Evolutionary conservation across 2,797 vertebrate species (phyloP).

Genomic region (Sebastes steindachneri): DNA sequence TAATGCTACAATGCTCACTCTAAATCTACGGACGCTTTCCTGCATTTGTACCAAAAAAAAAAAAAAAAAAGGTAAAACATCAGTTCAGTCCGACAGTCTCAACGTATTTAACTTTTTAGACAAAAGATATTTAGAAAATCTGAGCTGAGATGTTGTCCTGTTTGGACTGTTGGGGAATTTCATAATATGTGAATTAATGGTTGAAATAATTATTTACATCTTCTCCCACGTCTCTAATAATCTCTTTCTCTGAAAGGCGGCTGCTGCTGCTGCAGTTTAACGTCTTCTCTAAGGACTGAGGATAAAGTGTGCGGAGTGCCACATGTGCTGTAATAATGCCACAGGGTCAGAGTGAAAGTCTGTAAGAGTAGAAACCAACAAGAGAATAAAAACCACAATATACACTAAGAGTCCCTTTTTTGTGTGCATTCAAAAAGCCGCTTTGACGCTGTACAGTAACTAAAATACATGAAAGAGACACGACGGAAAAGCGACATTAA

Average conservation of each 20-base stretch:
- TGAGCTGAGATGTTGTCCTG: background rate
- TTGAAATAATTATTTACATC: background rate
- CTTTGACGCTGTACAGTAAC: background rate
- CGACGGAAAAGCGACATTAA: background rate
- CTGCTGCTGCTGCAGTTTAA: slow-evolving; percentile 21
- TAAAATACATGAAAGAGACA: background rate
- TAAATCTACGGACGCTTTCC: too few relatives aligned
- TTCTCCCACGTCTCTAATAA: background rate
- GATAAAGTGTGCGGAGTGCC: slow-evolving; percentile 35
- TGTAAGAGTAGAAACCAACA: background rate
- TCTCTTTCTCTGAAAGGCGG: background rate
- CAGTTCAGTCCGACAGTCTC: too few relatives aligned
- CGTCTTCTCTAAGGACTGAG: background rate
- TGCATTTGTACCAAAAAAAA: too few relatives aligned
- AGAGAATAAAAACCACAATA: background rate
- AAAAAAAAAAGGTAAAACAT: too few relatives aligned
- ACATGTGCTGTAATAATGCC: slow-evolving; percentile 48
- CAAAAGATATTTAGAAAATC: background rate
- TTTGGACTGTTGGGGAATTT: background rate
- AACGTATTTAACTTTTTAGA: too few relatives aligned
- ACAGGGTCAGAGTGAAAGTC: slow-evolving; percentile 5
- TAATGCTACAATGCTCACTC: background rate
- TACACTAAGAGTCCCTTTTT: slow-evolving; percentile 53
- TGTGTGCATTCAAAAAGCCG: slow-evolving; percentile 28
- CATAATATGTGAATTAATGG: background rate